Base-by-base conservation (phyloP, 1,140 invertebrate species). In the Lordiphosa collinella region DNA sequence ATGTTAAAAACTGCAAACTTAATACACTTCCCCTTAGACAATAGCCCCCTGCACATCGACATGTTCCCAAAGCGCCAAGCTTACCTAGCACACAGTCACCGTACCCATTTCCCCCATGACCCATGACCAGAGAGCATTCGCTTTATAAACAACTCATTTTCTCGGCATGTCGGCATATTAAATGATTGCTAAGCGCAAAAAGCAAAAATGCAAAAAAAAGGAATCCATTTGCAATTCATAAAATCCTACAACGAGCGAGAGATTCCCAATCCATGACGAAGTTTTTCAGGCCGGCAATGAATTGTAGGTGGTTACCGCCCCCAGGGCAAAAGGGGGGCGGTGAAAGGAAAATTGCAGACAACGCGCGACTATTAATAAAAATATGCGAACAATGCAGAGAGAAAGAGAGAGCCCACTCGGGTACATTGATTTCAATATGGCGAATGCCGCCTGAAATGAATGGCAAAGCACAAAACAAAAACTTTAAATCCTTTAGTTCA, bases 401-500 rank as follows among this genome's bases (percentile, higher is more conserved):
- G 16, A 18, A 10, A n/a, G 7, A 7, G 40, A 18, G 18, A 9
- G 16, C 63, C 34, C 47, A 55, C 60, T 55, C 40, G 32, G 46
- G 59, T 59, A 75, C 71, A 75, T 75, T 75, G 71, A 75, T 75
- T 75, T 75, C 65, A 73, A 73, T 73, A 73, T 62, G 69, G 69
- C 68, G 68, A 63, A 71, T 59, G 53, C 52, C 59, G 38, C 50
- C 22, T 70, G 65, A 72, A 73, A 66, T 73, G 68, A 73, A 66
- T 73, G 69, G 22, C 6, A 70, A 76, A 69, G 61, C 69, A 46
- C 65, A 69, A 75, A 75, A 75, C 71, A 75, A 76, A 76, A 75
- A 75, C 72, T 75, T 75, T 75, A 76, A 75, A 75, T 75, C 72
- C 72, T 76, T 75, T 75, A 76, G 71, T 68, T 74, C 75, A 75